phyloP scores from a whole-genome alignment of 1,140 invertebrate genomes.

The Onthophagus taurus region DNA sequence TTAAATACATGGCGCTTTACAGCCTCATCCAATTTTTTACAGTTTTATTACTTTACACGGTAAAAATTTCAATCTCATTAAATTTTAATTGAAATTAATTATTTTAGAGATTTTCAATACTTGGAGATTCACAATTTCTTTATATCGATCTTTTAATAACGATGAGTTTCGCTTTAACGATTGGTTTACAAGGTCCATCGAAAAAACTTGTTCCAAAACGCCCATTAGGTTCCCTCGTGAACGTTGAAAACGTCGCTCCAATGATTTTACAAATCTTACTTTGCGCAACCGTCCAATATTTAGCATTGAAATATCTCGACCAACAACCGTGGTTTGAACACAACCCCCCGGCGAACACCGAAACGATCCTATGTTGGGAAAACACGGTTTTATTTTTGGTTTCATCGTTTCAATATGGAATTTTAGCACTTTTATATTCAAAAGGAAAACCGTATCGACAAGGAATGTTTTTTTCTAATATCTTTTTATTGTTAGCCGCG shows the following conservation, averaged over 20 bases:
- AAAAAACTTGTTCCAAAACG: constrained; percentile 52
- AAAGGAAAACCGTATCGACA: constrained; percentile 84
- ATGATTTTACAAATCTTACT: constrained; percentile 65
- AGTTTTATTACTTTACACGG: constrained; percentile 83
- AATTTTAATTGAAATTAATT: no score
- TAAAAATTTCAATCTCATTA: constrained; percentile 69
- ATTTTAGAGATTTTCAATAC: no score
- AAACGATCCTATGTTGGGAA: constrained; percentile 54
- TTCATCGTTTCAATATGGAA: constrained; percentile 91
- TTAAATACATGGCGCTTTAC: constrained; percentile 82
- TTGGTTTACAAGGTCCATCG: constrained; percentile 65
- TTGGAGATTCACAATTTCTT: constrained; percentile 72
- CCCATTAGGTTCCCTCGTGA: constrained; percentile 59
- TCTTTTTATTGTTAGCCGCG: constrained; percentile 53
- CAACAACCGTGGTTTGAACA: no score
- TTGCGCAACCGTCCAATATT: constrained; percentile 56
- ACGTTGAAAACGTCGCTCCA: constrained; percentile 55
- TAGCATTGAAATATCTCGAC: no score
- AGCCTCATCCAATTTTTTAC: constrained; percentile 79
- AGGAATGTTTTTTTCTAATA: constrained; percentile 74
- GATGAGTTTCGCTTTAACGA: constrained; percentile 72
- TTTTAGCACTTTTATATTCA: constrained; percentile 80
- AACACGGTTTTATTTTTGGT: constrained; percentile 79
- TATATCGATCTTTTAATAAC: constrained; percentile 76
- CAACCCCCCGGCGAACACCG: no score